Percentiles rank a stretch among this genome's conserved stretches.
These are phyloP conservation scores for Ichneumon xanthorius DNA, from an alignment of 2,888 invertebrate genomes.

Conservation along the genomic window DNA sequence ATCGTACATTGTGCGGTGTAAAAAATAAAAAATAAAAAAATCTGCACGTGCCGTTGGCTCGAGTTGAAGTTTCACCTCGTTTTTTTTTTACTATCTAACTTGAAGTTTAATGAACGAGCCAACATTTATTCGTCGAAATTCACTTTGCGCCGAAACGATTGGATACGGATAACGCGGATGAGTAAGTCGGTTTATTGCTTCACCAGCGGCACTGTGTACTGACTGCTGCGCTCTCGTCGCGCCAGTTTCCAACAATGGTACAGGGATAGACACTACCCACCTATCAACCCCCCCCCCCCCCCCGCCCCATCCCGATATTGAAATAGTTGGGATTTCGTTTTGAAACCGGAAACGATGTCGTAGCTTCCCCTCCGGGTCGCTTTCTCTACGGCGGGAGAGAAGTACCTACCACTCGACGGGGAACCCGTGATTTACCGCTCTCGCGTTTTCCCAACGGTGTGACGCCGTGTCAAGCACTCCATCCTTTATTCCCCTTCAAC, in stretches of 20 bases:
- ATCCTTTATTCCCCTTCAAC: constrained; percentile 32
- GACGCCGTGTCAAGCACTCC: constrained; percentile 43
- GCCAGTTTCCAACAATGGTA: constrained; percentile 57
- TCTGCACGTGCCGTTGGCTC: constrained; percentile 1
- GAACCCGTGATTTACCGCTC: constrained; percentile 60
- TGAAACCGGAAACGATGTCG: constrained; percentile 57
- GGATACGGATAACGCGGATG: constrained; percentile 51
- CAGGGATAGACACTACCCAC: constrained; percentile 22
- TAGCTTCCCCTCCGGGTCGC: not conserved
- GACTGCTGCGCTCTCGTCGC: constrained; percentile 14
- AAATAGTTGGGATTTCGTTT: constrained; percentile 62
- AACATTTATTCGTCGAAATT: constrained; percentile 59
- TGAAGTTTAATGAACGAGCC: constrained; percentile 43
- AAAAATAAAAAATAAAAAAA: not conserved
- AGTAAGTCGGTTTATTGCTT: constrained; percentile 64
- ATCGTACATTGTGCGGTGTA: constrained; percentile 12
- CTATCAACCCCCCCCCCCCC: not conserved
- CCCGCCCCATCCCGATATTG: constrained; percentile 45
- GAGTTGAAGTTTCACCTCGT: not conserved
- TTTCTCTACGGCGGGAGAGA: constrained; percentile 25
- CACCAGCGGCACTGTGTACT: constrained; percentile 28
- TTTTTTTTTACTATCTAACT: constrained; percentile 25
- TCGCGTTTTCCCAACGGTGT: constrained; percentile 28
- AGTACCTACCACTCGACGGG: constrained; percentile 51
- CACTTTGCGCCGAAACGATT: constrained; percentile 53